A percentile compares a stretch with the other conserved stretches of the same genome.
These are phyloP conservation scores for Eupithecia vulgata DNA, from an alignment of 2,888 invertebrate genomes.

Conservation along the genomic window DNA sequence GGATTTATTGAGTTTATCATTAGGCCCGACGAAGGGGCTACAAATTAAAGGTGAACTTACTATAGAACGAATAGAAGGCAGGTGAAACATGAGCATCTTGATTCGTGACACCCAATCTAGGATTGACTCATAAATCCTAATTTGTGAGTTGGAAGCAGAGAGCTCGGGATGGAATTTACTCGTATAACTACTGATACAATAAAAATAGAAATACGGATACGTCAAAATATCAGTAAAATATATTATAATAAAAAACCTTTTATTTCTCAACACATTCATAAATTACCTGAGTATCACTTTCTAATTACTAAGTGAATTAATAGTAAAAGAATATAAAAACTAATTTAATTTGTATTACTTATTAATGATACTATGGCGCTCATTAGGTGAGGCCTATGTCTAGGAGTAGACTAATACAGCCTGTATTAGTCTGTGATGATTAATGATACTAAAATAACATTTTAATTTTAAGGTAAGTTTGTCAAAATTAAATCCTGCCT, in stretches of 20 bases:
- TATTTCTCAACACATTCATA: not conserved
- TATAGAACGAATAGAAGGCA: slow-evolving; percentile 29
- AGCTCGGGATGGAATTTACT: not conserved
- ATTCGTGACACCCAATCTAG: slow-evolving; percentile 51
- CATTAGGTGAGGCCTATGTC: too few species aligned
- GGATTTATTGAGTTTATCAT: not conserved
- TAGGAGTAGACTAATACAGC: too few species aligned
- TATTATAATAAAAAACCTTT: not conserved
- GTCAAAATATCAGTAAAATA: not conserved
- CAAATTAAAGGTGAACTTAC: not conserved
- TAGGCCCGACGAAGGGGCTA: not conserved
- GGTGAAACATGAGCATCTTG: slow-evolving; percentile 52
- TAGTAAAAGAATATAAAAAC: too few species aligned
- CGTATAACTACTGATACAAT: not conserved
- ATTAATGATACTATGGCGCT: too few species aligned
- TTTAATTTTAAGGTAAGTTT: too few species aligned
- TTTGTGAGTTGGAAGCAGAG: slow-evolving; percentile 31
- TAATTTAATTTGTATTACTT: too few species aligned
- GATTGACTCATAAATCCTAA: slow-evolving; percentile 50
- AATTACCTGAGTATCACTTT: too few species aligned
- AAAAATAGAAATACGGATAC: too few species aligned
- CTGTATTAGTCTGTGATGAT: too few species aligned
- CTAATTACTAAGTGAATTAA: not conserved
- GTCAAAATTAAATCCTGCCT: too few species aligned
- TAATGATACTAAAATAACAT: too few species aligned